Percentiles rank a stretch among this genome's conserved stretches.
Evolutionary conservation across 2,113 vertebrate species (phyloP).

Genomic region (Leiothrix lutea): DNA sequence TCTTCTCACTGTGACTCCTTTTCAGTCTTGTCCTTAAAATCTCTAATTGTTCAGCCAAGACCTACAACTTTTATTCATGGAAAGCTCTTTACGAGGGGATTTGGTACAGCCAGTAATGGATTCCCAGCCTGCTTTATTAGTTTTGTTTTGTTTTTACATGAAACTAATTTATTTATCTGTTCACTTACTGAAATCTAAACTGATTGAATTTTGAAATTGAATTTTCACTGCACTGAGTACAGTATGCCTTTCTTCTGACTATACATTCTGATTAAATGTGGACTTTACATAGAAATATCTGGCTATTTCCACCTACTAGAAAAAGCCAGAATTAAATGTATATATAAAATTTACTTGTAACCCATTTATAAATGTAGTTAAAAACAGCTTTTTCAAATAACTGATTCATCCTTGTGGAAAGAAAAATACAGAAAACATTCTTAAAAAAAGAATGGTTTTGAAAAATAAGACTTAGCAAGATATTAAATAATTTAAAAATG

Average conservation of each 20-base stretch:
- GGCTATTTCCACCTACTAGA: neutral
- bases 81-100: neutral
- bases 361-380: neutral
- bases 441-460: neutral
- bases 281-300: neutral
- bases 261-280: neutral
- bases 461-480: neutral
- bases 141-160: neutral
- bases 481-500: neutral
- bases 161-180: neutral
- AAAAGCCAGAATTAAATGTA: neutral
- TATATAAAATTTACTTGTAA: neutral
- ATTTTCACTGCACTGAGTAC: neutral
- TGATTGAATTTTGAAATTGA: neutral
- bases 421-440: neutral
- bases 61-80: neutral
- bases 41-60: neutral
- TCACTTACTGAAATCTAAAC: neutral
- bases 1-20: neutral
- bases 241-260: neutral
- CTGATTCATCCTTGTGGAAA: neutral
- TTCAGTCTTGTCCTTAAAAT: neutral
- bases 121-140: neutral
- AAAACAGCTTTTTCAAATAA: neutral
- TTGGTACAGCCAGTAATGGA: neutral